Evolutionary conservation across 2,888 invertebrate species (phyloP), one percentile per base, ranked within the genome.

Genomic region (Melinopterus prodromus): DNA sequence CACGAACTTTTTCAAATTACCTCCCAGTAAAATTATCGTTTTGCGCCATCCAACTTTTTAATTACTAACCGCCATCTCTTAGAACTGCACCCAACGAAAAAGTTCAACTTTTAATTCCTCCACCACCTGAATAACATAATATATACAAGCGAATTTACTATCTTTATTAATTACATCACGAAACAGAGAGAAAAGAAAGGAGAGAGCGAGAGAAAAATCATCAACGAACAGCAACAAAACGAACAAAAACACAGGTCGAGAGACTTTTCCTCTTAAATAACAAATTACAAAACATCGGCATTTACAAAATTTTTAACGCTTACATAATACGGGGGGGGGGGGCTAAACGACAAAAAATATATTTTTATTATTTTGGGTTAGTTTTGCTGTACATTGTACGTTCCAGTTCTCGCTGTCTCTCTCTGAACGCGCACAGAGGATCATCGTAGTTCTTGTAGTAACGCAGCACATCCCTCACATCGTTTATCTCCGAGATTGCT

Each of bases 391-490:
- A 77, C 80, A 80, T 80, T 14, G 79, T 77, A n/a, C 77, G 77
- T 76, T 79, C 80, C 16, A 96, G 91, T 84, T 92, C 92, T 80
- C 94, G 93, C 89, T 98, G 98, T 90, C 98, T 98, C 87, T 98
- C 97, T 87, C 96, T 93, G 90, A 99, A 99, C 83, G 96, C 96
- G 82, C 93, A 94, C 77, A 99, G 92, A 9, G 99, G 99, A 91
- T 99, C 96, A 70, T 97, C 96, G 90, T 96, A 98, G 89, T 97
- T 95, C 82, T 94, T 94, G 90, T 99, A 99, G 90, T 98, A 96
- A 81, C 93, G 93, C 78, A 99, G 90, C 35, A 99, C 99, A 79
- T 97, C 96, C 81, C 99, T 93, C 0, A 99, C 98, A 91, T 99
- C 99, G 38, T 95, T 93, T 6, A 99, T 95, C 83, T 97, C 96